Evolutionary conservation across 2,797 vertebrate genomes (phyloP).

Genomic region (Echeneis naucrates): DNA sequence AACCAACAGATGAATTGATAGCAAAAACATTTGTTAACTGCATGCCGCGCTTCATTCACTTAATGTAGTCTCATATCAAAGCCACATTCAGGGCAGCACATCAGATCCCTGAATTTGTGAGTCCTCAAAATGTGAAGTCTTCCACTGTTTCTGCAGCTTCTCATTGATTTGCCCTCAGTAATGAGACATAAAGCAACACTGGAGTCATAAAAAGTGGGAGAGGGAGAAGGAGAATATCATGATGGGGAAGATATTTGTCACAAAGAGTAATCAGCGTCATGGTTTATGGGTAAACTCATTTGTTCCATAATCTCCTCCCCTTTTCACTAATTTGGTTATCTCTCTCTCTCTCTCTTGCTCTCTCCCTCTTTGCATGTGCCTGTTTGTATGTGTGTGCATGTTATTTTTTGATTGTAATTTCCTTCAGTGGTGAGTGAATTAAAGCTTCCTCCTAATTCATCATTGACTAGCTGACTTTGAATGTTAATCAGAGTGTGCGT

Average conservation of each 20-base stretch:
- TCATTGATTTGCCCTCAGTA: conserved; percentile 30
- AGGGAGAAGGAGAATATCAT: conserved; percentile 25
- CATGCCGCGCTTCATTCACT: conserved; percentile 4
- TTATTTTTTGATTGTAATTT: conserved; percentile 54
- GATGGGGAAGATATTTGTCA: conserved; percentile 64
- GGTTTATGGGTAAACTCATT: conserved; percentile 70
- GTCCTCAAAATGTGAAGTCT: conserved; percentile 28
- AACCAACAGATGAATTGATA: neutral
- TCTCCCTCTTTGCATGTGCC: conserved; percentile 11
- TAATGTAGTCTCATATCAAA: conserved; percentile 2
- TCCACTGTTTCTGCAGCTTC: conserved; percentile 1
- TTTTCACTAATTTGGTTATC: conserved; percentile 68
- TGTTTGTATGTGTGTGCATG: conserved; percentile 13
- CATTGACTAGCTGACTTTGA: conserved; percentile 52
- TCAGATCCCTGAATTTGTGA: neutral
- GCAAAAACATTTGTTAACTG: neutral
- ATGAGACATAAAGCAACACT: conserved; percentile 34
- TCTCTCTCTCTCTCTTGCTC: neutral
- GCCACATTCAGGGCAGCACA: conserved; percentile 2
- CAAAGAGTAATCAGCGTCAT: conserved; percentile 68
- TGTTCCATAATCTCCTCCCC: conserved; percentile 64
- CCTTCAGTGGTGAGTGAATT: conserved; percentile 60
- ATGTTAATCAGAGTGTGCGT: conserved; percentile 60
- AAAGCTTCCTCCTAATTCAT: conserved; percentile 69
- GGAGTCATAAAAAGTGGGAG: conserved; percentile 40